Evolutionary conservation across 2,888 invertebrate genomes (phyloP).

Genomic region (Macrophya alboannulata): DNA sequence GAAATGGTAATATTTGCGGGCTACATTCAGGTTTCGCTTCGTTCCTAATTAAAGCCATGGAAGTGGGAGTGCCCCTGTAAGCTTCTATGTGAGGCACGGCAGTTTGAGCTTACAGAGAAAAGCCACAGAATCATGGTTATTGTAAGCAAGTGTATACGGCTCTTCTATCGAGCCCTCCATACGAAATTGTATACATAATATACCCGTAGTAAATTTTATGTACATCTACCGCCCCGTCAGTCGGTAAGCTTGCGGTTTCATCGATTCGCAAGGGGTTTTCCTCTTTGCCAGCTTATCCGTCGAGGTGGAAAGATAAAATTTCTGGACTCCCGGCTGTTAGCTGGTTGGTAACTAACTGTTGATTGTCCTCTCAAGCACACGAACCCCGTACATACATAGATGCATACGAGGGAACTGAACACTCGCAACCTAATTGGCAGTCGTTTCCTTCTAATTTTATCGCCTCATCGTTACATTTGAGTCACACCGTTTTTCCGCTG

Average conservation of each 20-base stretch:
- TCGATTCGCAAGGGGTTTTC: slow-evolving; percentile 27
- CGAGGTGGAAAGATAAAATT: slow-evolving; percentile 28
- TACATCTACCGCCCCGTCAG: slow-evolving; percentile 26
- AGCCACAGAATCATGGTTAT: slow-evolving; percentile 15
- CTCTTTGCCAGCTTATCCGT: slow-evolving; percentile 46
- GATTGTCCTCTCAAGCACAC: slow-evolving; percentile 41
- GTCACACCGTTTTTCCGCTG: neutral
- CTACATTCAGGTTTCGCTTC: neutral
- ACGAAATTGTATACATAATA: neutral
- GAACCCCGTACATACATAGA: neutral
- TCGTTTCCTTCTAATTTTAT: slow-evolving; percentile 30
- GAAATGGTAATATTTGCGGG: neutral
- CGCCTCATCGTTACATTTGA: neutral
- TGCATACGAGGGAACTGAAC: neutral
- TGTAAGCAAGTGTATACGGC: neutral
- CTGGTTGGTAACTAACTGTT: slow-evolving; percentile 52
- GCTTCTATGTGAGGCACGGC: neutral
- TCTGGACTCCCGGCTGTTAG: slow-evolving; percentile 34
- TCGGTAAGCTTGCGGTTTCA: slow-evolving; percentile 39
- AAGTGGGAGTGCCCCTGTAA: neutral
- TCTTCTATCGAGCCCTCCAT: neutral
- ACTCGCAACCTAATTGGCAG: slow-evolving; percentile 41
- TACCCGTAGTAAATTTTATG: slow-evolving; percentile 23
- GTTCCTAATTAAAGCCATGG: slow-evolving; percentile 9
- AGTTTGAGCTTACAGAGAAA: neutral